A percentile compares a stretch with the other conserved stretches of the same genome.
Conservation (phyloP, 2,888 invertebrate genomes). For the Neoscelio sp. region DNA sequence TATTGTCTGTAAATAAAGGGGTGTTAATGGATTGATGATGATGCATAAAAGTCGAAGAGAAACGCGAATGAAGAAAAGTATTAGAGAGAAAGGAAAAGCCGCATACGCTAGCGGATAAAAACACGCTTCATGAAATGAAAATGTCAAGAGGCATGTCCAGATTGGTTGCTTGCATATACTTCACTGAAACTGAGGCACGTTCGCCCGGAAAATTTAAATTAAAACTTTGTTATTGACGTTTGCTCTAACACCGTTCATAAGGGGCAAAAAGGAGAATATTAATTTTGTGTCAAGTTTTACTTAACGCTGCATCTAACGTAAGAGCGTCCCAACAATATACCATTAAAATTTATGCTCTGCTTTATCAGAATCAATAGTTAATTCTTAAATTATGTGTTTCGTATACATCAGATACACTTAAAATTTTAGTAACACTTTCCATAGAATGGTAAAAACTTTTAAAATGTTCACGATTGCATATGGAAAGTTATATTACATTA, state of each 20-base stretch:
- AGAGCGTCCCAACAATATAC: constrained; percentile 10
- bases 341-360: constrained; percentile 14
- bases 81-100: neutral
- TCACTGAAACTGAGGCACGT: constrained; percentile 22
- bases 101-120: no score
- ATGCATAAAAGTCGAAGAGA: constrained; percentile 1
- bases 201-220: constrained; percentile 43
- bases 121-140: constrained; percentile 16
- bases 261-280: constrained; percentile 21
- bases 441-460: no score
- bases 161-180: constrained; percentile 30
- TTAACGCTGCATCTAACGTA: constrained; percentile 4
- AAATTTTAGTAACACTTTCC: no score
- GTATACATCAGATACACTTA: neutral
- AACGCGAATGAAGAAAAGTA: constrained; percentile 17
- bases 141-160: constrained; percentile 35
- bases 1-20: neutral
- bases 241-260: constrained; percentile 9
- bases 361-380: constrained; percentile 24
- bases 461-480: no score
- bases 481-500: no score
- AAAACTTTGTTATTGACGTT: constrained; percentile 45
- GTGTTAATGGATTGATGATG: constrained; percentile 5
- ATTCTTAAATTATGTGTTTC: neutral
- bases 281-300: constrained; percentile 35